Conservation (phyloP, 2,797 vertebrate genomes). For the Falco columbarius region DNA sequence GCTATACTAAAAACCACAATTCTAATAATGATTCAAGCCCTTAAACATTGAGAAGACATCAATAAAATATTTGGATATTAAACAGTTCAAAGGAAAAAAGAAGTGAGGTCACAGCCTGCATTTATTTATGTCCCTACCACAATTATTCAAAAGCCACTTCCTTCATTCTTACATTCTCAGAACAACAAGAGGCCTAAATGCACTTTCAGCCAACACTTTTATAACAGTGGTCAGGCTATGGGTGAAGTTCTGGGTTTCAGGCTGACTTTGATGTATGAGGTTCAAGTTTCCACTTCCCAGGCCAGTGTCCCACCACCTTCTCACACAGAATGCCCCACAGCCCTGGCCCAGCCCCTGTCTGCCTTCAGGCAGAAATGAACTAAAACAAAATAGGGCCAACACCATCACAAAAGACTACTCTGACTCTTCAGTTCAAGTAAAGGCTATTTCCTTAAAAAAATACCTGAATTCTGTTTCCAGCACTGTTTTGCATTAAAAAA, state of each 20-base stretch:
- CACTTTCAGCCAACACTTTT: not conserved
- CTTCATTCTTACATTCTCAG: not conserved
- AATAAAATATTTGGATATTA: not conserved
- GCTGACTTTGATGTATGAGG: not conserved
- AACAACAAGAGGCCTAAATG: not conserved
- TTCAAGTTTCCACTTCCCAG: not conserved
- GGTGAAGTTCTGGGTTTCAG: not conserved
- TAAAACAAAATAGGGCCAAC: not conserved
- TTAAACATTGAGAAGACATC: not conserved
- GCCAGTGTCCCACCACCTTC: not conserved
- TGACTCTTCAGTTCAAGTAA: not conserved
- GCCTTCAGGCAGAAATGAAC: not conserved
- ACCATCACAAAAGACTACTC: not conserved
- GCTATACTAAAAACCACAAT: not conserved
- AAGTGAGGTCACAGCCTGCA: not conserved
- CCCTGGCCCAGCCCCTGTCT: too few relatives aligned
- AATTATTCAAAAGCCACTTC: not conserved
- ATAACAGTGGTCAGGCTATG: rapidly evolving
- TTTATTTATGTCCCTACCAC: not conserved
- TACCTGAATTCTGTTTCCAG: not conserved
- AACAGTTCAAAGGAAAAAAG: not conserved
- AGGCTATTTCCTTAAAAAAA: not conserved
- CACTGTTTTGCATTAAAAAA: not conserved
- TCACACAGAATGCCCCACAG: not conserved
- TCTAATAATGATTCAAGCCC: not conserved